Percentiles rank a stretch among this genome's conserved stretches.
phyloP scores from a whole-genome alignment of 2,113 vertebrate genomes.

The Thinocorus orbignyianus region DNA sequence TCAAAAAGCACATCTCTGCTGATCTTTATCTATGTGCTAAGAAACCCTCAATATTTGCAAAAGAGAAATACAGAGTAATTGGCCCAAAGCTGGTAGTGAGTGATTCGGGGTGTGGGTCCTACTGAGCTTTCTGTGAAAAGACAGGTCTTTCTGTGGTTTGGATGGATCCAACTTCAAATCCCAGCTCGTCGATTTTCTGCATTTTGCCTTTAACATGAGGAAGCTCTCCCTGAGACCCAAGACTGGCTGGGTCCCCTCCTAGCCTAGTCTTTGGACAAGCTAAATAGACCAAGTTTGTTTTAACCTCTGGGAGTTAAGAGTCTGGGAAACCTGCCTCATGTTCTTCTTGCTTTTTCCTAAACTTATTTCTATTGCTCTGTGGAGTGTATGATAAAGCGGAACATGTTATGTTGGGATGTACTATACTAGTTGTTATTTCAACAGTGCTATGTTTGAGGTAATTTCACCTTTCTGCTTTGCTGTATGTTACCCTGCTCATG shows the following conservation, averaged over 20 bases:
- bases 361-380: background rate
- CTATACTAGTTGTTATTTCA: background rate
- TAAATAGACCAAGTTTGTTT: background rate
- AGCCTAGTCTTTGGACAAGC: background rate
- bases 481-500: fast-evolving
- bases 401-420: background rate
- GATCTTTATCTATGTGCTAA: background rate
- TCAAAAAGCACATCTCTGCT: background rate
- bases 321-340: background rate
- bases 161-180: background rate
- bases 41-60: background rate
- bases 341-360: background rate
- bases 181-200: background rate
- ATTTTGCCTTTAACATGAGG: background rate
- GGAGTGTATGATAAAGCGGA: background rate
- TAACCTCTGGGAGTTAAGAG: background rate
- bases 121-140: background rate
- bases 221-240: background rate
- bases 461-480: background rate
- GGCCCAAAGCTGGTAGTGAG: background rate
- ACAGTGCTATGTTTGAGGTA: background rate
- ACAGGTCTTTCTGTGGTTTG: background rate
- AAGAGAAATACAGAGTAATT: background rate
- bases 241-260: background rate
- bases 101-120: fast-evolving